phyloP scores from a whole-genome alignment of 2,888 invertebrate genomes.

The Netelia virgata region DNA sequence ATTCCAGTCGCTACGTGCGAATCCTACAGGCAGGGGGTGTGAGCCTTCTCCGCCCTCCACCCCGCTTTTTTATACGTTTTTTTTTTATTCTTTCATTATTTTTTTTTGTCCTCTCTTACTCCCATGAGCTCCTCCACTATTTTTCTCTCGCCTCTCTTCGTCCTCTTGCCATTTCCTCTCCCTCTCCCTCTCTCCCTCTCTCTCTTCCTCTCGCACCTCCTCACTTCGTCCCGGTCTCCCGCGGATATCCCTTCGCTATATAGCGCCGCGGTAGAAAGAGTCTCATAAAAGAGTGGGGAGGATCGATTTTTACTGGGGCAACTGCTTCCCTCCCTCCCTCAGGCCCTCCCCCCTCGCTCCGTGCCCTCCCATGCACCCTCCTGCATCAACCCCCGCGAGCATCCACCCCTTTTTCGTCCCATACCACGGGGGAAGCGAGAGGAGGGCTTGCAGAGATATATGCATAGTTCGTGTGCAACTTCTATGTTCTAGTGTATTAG shows the following conservation, averaged over 20 bases:
- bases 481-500: constrained; percentile 46
- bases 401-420: constrained; percentile 50
- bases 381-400: constrained; percentile 76
- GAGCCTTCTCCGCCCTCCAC: constrained; percentile 14
- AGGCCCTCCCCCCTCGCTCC: constrained; percentile 71
- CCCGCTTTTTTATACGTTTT: constrained; percentile 11
- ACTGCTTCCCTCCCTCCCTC: constrained; percentile 76
- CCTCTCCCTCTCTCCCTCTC: constrained; percentile 54
- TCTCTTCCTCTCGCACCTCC: constrained; percentile 54
- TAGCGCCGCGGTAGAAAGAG: constrained; percentile 76
- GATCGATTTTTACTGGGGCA: constrained; percentile 86
- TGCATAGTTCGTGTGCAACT: constrained; percentile 32
- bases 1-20: constrained; percentile 32
- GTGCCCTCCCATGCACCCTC: constrained; percentile 75
- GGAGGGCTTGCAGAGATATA: background rate
- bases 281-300: constrained; percentile 83
- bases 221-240: constrained; percentile 71
- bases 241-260: constrained; percentile 73
- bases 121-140: constrained; percentile 60
- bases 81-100: constrained; percentile 60
- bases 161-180: constrained; percentile 64
- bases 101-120: constrained; percentile 63
- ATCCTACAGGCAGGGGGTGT: constrained; percentile 35
- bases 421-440: constrained; percentile 40
- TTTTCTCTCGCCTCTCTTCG: constrained; percentile 52